A percentile compares a stretch with the other conserved stretches of the same genome.
Conservation (phyloP, 2,113 vertebrate species). For the Clinocottus analis region DNA sequence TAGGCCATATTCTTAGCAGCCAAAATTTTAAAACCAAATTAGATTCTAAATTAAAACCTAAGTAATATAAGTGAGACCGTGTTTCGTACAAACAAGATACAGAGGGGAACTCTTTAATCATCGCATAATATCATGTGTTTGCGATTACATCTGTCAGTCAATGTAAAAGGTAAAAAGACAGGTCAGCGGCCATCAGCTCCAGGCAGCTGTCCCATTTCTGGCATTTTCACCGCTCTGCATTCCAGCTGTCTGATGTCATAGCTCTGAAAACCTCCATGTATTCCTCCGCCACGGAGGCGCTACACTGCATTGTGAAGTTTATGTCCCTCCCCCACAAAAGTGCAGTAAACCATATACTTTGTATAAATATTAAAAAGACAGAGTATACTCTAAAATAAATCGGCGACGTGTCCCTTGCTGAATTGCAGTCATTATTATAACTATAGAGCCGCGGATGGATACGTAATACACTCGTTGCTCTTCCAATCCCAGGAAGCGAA, state of each 20-base stretch:
- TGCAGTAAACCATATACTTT: accelerated
- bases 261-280: conserved; percentile 73
- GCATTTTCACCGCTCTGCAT: conserved; percentile 88
- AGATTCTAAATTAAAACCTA: background rate
- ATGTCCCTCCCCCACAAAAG: background rate
- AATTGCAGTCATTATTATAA: background rate
- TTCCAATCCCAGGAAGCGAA: conserved; percentile 88
- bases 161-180: conserved; percentile 64
- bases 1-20: background rate
- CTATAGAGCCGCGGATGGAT: conserved; percentile 82
- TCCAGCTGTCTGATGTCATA: conserved; percentile 95
- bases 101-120: background rate
- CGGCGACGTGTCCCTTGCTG: accelerated
- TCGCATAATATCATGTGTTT: conserved; percentile 15
- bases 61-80: no score
- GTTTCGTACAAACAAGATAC: conserved; percentile 8
- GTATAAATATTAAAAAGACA: accelerated
- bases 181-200: conserved; percentile 52
- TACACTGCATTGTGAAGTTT: conserved; percentile 30
- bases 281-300: conserved; percentile 68
- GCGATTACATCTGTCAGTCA: conserved; percentile 32
- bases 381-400: accelerated
- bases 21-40: background rate
- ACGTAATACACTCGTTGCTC: conserved; percentile 71
- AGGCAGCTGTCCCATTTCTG: conserved; percentile 81